phyloP scores from a whole-genome alignment of 2,113 vertebrate genomes.

The Columba janthina region DNA sequence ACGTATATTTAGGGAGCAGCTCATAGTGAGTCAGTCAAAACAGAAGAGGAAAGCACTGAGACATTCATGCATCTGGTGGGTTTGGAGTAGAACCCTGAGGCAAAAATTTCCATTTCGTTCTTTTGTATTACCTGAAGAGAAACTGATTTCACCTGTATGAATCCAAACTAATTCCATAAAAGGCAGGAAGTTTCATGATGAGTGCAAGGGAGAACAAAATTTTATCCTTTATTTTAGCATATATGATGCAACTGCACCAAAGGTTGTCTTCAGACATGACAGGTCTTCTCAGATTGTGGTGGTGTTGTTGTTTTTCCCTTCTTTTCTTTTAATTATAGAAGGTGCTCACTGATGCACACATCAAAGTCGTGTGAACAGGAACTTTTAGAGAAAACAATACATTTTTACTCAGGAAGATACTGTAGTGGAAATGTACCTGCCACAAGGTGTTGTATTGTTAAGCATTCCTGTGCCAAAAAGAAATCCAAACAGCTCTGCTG shows the following conservation, averaged over 20 bases:
- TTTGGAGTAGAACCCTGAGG: neutral
- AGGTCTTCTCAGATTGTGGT: neutral
- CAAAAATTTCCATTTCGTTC: neutral
- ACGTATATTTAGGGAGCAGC: neutral
- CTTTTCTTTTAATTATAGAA: neutral
- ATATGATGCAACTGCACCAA: neutral
- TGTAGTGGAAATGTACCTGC: neutral
- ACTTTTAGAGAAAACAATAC: neutral
- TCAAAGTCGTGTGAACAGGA: neutral
- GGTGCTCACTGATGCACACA: neutral
- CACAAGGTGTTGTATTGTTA: neutral
- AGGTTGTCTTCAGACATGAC: neutral
- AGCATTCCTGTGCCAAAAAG: neutral
- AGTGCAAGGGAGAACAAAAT: neutral
- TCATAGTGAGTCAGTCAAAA: neutral
- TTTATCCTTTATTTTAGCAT: neutral
- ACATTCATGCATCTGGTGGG: neutral
- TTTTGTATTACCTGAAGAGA: neutral
- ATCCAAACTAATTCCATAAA: neutral
- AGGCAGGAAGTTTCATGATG: neutral
- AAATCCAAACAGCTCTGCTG: neutral
- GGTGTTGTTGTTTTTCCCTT: accelerated
- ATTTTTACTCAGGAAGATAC: neutral
- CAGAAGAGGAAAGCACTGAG: neutral
- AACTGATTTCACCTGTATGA: neutral